phyloP scores from a whole-genome alignment of 2,797 vertebrate species.

The Eutrigla gurnardus region DNA sequence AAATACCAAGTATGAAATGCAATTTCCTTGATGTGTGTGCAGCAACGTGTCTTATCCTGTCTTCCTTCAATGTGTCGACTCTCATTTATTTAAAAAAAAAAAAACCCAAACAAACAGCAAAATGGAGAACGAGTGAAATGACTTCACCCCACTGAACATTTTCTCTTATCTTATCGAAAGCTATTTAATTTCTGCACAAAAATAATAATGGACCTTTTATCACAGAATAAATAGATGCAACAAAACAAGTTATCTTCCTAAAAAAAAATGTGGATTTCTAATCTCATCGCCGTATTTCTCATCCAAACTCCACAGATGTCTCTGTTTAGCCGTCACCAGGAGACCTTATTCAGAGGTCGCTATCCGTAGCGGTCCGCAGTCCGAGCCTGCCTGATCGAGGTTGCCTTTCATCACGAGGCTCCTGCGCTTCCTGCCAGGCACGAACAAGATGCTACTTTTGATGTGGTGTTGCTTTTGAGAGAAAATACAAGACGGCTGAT shows the following conservation, averaged over 20 bases:
- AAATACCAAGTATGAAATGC: conserved; percentile 1
- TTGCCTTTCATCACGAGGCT: conserved; percentile 71
- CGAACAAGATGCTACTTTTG: conserved; percentile 71
- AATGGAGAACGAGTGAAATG: background rate
- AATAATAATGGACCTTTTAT: background rate
- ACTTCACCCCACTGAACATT: background rate
- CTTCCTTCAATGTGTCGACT: background rate
- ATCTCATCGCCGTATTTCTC: conserved; percentile 12
- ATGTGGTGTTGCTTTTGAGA: conserved; percentile 73
- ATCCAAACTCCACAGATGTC: conserved; percentile 7
- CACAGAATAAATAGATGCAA: background rate
- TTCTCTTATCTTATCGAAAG: conserved; percentile 3
- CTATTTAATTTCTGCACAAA: background rate
- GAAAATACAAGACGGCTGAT: conserved; percentile 71
- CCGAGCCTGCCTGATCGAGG: conserved; percentile 57
- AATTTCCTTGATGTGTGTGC: background rate
- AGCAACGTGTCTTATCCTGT: background rate
- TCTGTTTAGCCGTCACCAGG: conserved; percentile 44
- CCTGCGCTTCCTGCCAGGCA: conserved; percentile 66
- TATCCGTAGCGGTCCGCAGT: conserved; percentile 43
- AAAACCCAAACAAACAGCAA: background rate
- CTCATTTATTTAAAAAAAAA: conserved; percentile 5
- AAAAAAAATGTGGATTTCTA: background rate
- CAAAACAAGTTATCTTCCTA: background rate
- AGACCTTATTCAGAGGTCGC: conserved; percentile 63